A percentile compares a stretch with the other conserved stretches of the same genome.
phyloP scores from a whole-genome alignment of 2,797 vertebrate species.

The Poeciliopsis paucimaculata region DNA sequence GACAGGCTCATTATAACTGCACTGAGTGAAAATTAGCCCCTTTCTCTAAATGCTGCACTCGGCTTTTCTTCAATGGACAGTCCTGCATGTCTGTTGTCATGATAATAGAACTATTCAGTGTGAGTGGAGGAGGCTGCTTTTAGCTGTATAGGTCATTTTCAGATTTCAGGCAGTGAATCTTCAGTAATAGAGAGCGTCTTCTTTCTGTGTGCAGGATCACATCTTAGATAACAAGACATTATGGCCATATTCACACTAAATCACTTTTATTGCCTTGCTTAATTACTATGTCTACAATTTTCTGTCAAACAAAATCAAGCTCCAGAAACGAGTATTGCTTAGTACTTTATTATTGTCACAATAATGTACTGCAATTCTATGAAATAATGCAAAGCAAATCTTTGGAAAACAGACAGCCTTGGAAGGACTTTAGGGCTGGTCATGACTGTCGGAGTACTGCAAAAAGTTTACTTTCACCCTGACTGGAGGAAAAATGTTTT shows the following conservation, averaged over 20 bases:
- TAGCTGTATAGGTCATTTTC: constrained; percentile 42
- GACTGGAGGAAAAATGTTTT: constrained; percentile 26
- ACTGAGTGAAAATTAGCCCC: constrained; percentile 71
- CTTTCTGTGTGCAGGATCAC: constrained; percentile 12
- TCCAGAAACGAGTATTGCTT: constrained; percentile 39
- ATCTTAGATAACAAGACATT: constrained; percentile 5
- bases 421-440: constrained; percentile 6
- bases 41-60: constrained; percentile 57
- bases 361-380: constrained; percentile 37
- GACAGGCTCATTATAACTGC: constrained; percentile 74
- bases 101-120: constrained; percentile 58
- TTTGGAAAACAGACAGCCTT: not conserved
- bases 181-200: not conserved
- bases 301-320: constrained; percentile 37
- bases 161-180: constrained; percentile 33
- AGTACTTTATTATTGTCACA: constrained; percentile 51
- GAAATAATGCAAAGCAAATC: constrained; percentile 53
- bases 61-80: constrained; percentile 63
- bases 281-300: constrained; percentile 52
- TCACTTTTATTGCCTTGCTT: constrained; percentile 43
- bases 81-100: constrained; percentile 63
- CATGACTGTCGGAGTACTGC: not conserved
- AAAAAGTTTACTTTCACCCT: constrained; percentile 21
- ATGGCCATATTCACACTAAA: constrained; percentile 22
- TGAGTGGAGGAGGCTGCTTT: constrained; percentile 49